Percentiles rank a stretch among this genome's conserved stretches.
Evolutionary conservation across 1,140 invertebrate species (phyloP).

Genomic region (Conopomorpha cramerella): DNA sequence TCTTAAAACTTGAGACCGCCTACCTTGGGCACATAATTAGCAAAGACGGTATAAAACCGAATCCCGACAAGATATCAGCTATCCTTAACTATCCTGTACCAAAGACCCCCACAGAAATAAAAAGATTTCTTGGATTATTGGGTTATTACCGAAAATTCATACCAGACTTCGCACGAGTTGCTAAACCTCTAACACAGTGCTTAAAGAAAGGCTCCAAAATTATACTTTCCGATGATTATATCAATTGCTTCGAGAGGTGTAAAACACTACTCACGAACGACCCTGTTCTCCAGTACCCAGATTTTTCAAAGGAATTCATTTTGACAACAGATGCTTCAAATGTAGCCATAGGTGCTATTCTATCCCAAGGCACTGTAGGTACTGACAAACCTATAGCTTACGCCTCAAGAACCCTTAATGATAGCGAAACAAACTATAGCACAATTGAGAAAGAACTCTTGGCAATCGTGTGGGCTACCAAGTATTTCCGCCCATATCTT

Average conservation of each 20-base stretch:
- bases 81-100: conserved; percentile 14
- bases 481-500: conserved; percentile 38
- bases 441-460: conserved; percentile 38
- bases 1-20: conserved; percentile 14
- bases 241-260: conserved; percentile 3
- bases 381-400: conserved; percentile 6
- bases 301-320: conserved; percentile 11
- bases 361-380: conserved; percentile 11
- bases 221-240: background rate
- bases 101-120: conserved; percentile 14
- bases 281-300: conserved; percentile 9
- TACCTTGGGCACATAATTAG: conserved; percentile 16
- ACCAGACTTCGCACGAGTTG: conserved; percentile 13
- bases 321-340: conserved; percentile 13
- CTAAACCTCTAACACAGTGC: conserved; percentile 11
- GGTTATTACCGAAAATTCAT: conserved; percentile 22
- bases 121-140: conserved; percentile 15
- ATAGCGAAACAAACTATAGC: conserved; percentile 10
- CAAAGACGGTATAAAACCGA: conserved; percentile 14
- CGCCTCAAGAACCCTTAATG: conserved; percentile 3
- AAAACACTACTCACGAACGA: conserved; percentile 4
- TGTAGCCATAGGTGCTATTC: conserved; percentile 9
- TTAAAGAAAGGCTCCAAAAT: conserved; percentile 9
- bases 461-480: conserved; percentile 33
- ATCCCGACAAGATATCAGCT: conserved; percentile 13